Evolutionary conservation across 2,888 invertebrate species (phyloP).

Genomic region (Cosmia pyralina): DNA sequence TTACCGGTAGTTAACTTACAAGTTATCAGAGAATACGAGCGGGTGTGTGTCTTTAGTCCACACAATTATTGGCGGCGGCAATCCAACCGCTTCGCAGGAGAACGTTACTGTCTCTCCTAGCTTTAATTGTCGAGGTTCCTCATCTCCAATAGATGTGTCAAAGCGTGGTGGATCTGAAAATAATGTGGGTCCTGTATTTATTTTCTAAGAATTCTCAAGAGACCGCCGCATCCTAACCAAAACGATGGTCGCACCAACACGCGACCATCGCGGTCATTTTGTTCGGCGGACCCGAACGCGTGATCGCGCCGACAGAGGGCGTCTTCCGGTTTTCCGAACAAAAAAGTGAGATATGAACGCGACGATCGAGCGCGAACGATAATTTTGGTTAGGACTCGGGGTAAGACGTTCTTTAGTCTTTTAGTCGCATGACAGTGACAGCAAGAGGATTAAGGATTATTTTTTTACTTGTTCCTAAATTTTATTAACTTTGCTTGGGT

Average conservation of each 20-base stretch:
- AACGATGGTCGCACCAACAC: neutral
- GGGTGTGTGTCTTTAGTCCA: constrained; percentile 86
- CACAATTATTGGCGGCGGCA: constrained; percentile 81
- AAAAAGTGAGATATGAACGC: too few species aligned
- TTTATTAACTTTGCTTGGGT: too few species aligned
- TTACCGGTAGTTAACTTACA: constrained; percentile 73
- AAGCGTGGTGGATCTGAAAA: constrained; percentile 79
- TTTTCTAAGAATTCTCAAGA: neutral
- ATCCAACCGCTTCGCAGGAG: constrained; percentile 79
- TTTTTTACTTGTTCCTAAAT: too few species aligned
- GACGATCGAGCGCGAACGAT: neutral
- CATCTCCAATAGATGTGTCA: constrained; percentile 41
- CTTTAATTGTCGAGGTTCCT: constrained; percentile 67
- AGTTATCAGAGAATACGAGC: constrained; percentile 74
- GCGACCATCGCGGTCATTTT: neutral
- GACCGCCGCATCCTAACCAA: neutral
- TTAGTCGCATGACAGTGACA: neutral
- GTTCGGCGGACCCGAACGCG: too few species aligned
- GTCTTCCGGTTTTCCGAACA: neutral
- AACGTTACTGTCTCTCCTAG: constrained; percentile 73
- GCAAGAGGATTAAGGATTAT: neutral
- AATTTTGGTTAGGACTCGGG: neutral
- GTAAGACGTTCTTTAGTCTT: neutral
- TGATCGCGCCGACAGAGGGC: neutral
- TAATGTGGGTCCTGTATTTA: neutral